Evolutionary conservation across 2,888 invertebrate species (phyloP).

Genomic region (Trachelus tabidus): DNA sequence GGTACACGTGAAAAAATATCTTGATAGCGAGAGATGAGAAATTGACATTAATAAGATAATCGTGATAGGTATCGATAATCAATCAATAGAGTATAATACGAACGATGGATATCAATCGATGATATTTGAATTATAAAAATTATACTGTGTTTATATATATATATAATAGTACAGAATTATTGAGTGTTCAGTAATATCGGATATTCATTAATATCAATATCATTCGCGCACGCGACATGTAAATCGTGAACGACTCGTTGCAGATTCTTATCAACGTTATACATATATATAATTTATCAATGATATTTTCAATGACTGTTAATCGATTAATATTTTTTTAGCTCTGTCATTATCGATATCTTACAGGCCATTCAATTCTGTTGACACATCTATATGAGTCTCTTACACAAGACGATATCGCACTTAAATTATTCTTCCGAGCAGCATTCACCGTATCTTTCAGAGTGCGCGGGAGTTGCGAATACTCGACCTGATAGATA

Average conservation of each 20-base stretch:
- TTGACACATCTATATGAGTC: not conserved
- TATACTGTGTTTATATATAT: no score
- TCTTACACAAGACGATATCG: not conserved
- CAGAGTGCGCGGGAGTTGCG: not conserved
- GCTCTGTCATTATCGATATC: not conserved
- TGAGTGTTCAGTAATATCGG: no score
- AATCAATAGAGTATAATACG: not conserved
- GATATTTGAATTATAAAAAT: not conserved
- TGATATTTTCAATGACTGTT: not conserved
- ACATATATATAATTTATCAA: no score
- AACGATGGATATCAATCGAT: not conserved
- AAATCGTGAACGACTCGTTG: no score
- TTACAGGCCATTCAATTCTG: not conserved
- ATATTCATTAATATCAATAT: no score
- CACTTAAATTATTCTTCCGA: no score
- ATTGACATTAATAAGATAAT: not conserved
- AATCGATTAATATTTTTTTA: not conserved
- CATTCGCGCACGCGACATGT: no score
- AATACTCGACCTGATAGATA: slow-evolving; percentile 7
- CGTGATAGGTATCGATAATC: not conserved
- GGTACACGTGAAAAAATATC: not conserved
- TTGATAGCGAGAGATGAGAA: not conserved
- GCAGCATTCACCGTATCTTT: not conserved
- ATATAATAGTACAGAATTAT: no score
- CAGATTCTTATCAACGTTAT: no score